Evolutionary conservation across 2,888 invertebrate genomes (phyloP), one percentile per base, ranked within the genome.

Genomic region (Cryptocephalus moraei): DNA sequence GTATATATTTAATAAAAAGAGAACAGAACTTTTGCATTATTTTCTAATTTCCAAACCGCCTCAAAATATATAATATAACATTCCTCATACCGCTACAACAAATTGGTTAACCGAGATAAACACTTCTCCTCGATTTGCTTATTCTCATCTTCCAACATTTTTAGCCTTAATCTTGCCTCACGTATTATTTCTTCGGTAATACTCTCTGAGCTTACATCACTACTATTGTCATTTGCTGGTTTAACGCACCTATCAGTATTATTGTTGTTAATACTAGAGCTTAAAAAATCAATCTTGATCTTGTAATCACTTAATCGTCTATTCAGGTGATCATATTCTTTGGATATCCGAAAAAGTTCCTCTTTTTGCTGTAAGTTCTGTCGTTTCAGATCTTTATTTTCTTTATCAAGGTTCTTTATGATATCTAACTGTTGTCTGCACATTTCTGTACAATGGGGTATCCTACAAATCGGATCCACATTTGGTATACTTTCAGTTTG

Each of bases 91-190:
- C 2, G 6, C 22, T 22, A 22, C 6, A 22, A 4, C 22, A 22
- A 22, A 22, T 22, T 22, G 6, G 2, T 22, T 6, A 22, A 22
- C 6, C 22, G 22, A 4, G 22, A 22, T 22, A 22, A 22, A 58
- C 76, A 80, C 1, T 75, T 76, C 40, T 70, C 59, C 62, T 80
- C 78, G 0, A 80, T 75, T 1, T 76, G 75, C 44, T 75, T 76
- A 11, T 78, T 79, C 56, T 81, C 80, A n/a, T 75, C 71, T 64
- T 80, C 78, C 49, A 81, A 59, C 59, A 74, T 72, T 50, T 73
- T 67, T 2, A 80, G 65, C 2, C 76, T 71, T 36, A 67, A 61
- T 52, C 74, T 73, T 0, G 79, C 78, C 58, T 79, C 76, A 32
- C 73, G 66, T 4, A 80, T 64, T 13, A 78, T 60, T 43, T 69